Evolutionary conservation across 2,797 vertebrate genomes (phyloP).

Genomic region (Pachyuromys duprasi): DNA sequence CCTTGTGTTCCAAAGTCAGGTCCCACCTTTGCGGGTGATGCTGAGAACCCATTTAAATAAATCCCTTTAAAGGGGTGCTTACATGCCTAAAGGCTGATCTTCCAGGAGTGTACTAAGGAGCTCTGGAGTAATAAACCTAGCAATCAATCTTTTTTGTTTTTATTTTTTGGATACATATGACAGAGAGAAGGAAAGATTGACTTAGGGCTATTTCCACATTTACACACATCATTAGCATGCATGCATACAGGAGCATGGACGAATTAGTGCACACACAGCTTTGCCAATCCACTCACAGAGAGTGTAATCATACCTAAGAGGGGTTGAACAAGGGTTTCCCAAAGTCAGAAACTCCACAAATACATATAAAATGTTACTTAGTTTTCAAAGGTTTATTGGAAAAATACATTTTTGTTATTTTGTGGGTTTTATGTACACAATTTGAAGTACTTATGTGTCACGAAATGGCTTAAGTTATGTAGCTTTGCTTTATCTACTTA

Average conservation of each 20-base stretch:
- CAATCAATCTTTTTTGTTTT: not conserved
- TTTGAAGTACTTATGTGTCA: not conserved
- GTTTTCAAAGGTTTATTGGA: not conserved
- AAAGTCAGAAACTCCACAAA: slow-evolving; percentile 40
- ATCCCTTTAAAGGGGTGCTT: not conserved
- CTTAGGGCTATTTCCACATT: not conserved
- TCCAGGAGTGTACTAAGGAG: not conserved
- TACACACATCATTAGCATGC: not conserved
- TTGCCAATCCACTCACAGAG: not conserved
- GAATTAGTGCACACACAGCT: not conserved
- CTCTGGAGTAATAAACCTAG: not conserved
- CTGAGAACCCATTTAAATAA: slow-evolving; percentile 47
- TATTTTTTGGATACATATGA: not conserved
- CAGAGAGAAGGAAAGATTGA: not conserved
- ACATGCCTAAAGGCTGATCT: not conserved
- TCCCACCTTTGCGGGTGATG: not conserved
- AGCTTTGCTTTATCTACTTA: not conserved
- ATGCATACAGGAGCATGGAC: not conserved
- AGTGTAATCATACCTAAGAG: not conserved
- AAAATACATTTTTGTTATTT: not conserved
- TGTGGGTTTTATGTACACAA: not conserved
- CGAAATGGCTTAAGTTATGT: not conserved
- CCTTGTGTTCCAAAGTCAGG: not conserved
- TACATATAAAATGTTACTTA: not conserved
- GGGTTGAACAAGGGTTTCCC: not conserved